Base-by-base conservation (phyloP, 1,140 invertebrate genomes). In the Hirudo medicinalis region DNA sequence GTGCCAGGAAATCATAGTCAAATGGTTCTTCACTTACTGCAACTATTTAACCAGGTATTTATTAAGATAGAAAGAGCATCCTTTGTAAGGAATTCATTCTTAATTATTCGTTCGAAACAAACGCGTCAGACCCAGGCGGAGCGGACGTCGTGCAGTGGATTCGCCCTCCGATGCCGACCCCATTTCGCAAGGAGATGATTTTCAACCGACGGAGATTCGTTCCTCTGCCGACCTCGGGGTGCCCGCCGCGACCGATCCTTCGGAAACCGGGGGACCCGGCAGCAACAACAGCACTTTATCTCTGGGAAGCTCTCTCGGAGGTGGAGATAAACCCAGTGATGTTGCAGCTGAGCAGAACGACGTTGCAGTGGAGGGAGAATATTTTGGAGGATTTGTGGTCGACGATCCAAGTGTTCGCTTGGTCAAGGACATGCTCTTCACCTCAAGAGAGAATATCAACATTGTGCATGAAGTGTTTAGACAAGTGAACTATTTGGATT, bases 381-480 rank as follows among this genome's bases (percentile, higher is more conserved):
- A 13, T 63, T 25, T 25, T 6, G 57, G 57, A 13, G 29, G 22
- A 25, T 63, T 63, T 11, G 11, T n/a, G 11, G 22, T 32, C 57
- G 57, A 32, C 29, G 29, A 32, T 63, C 29, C 11, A 15, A 22
- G 8, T 11, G 57, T 20, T 63, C 22, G 29, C 29, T 82, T 95
- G 69, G 91, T 94, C 0, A 85, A 90, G 40, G 88, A 92, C 76
- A 91, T 96, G 9, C 85, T 97, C 9, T 94, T 91, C 78, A 89
- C 90, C 40, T 89, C 86, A 68, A 85, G 92, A 66, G 91, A 93
- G 74, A 95, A 97, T 80, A 88, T 97, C 5, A 93, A 97, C 83
- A 91, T 97, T 81, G 87, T 95, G 49, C 90, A 96, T 78, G 94
- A 97, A 83, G 85, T 96, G 40, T 91, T 96, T 77, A 86, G 93